phyloP scores from a whole-genome alignment of 2,888 invertebrate genomes.

The Leptopterna dolabrata region DNA sequence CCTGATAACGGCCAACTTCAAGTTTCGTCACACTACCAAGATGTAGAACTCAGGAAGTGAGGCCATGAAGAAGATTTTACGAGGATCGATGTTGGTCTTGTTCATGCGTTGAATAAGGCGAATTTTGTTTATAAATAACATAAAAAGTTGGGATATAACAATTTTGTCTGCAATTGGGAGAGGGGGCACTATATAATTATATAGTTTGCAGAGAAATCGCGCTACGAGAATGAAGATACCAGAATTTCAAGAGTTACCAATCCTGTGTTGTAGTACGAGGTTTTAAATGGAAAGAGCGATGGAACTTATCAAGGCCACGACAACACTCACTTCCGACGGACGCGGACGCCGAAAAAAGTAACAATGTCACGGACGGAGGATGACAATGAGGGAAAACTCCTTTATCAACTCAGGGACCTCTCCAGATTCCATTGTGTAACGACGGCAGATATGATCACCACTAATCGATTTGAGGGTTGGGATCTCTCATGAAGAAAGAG shows the following conservation, averaged over 20 bases:
- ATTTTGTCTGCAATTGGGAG: too few relatives aligned
- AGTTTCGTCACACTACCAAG: background rate
- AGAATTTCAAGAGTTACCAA: background rate
- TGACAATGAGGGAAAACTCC: background rate
- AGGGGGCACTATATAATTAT: too few relatives aligned
- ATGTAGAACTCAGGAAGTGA: background rate
- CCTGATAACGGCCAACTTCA: background rate
- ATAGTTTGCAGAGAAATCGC: too few relatives aligned
- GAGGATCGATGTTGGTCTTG: too few relatives aligned
- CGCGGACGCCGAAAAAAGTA: background rate
- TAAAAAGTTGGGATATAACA: too few relatives aligned
- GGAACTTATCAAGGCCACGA: background rate
- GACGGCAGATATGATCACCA: background rate
- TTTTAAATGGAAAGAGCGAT: background rate
- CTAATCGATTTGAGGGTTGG: background rate
- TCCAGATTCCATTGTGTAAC: background rate
- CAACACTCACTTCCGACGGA: background rate
- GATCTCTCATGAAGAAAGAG: background rate
- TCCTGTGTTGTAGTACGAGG: background rate
- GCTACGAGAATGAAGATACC: too few relatives aligned
- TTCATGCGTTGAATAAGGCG: too few relatives aligned
- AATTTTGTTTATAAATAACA: too few relatives aligned
- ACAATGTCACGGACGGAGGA: background rate
- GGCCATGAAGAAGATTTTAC: too few relatives aligned
- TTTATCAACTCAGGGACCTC: background rate